Percentiles rank a stretch among this genome's conserved stretches.
These are phyloP conservation scores for Anniella stebbinsi DNA, from an alignment of 2,797 vertebrate genomes.

Conservation along the genomic window DNA sequence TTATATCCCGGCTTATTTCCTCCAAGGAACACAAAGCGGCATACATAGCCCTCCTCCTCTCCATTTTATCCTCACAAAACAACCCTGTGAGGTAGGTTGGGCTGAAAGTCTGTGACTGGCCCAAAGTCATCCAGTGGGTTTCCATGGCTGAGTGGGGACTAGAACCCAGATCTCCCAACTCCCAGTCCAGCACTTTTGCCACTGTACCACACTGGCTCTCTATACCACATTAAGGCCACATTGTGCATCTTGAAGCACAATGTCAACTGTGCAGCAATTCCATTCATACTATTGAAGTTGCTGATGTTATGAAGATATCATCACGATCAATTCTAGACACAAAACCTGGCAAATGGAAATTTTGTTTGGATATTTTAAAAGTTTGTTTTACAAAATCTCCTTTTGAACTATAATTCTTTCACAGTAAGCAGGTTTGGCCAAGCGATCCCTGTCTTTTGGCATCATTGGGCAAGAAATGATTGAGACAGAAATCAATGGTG, in stretches of 20 bases:
- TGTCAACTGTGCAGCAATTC: background rate
- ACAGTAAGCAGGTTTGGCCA: constrained; percentile 54
- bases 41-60: no score
- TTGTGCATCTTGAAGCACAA: background rate
- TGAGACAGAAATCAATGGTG: constrained; percentile 64
- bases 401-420: constrained; percentile 13
- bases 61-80: no score
- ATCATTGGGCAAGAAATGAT: constrained; percentile 60
- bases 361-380: background rate
- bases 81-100: no score
- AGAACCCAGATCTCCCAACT: no score
- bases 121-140: no score
- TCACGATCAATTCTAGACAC: background rate
- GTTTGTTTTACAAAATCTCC: constrained; percentile 22
- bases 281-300: background rate
- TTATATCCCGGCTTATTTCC: no score
- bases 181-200: no score
- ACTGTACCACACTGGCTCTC: no score
- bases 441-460: constrained; percentile 49
- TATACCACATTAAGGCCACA: background rate
- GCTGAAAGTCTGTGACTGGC: no score
- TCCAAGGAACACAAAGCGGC: no score
- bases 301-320: background rate
- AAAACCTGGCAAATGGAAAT: background rate
- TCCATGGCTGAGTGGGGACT: no score